phyloP scores from a whole-genome alignment of 2,797 vertebrate species.

The Silurus lanzhouensis region DNA sequence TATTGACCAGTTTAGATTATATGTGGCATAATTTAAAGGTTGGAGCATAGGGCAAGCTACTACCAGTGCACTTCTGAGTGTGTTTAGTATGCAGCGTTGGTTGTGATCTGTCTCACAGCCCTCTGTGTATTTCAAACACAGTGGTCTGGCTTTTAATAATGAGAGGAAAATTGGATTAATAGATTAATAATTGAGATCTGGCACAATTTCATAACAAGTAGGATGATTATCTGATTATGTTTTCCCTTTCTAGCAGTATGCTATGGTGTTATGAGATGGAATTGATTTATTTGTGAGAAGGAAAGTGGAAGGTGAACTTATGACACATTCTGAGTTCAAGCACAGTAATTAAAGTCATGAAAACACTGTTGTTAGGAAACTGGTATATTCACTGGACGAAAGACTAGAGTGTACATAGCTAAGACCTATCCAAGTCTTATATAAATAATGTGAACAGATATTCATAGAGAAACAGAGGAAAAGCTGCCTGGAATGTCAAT shows the following conservation, averaged over 20 bases:
- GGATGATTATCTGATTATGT: background rate
- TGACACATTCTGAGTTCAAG: background rate
- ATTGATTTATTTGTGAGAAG: background rate
- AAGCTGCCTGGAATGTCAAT: background rate
- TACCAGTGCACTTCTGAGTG: constrained; percentile 22
- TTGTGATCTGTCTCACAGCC: constrained; percentile 19
- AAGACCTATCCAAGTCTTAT: background rate
- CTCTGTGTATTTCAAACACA: constrained; percentile 18
- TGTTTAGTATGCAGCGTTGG: constrained; percentile 52
- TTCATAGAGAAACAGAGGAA: background rate
- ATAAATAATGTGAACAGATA: background rate
- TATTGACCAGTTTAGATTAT: background rate
- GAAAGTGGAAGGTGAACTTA: background rate
- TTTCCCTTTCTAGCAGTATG: background rate
- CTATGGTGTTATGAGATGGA: background rate
- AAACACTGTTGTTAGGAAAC: background rate
- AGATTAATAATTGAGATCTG: constrained; percentile 6
- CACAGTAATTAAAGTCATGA: constrained; percentile 10
- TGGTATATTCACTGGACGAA: background rate
- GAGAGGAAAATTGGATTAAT: background rate
- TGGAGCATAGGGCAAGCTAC: background rate
- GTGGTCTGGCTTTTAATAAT: constrained; percentile 39
- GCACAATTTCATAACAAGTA: background rate
- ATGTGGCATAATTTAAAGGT: constrained; percentile 1
- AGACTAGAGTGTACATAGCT: background rate